Evolutionary conservation across 2,888 invertebrate species (phyloP).

Genomic region (Chymomyza fuscimana): DNA sequence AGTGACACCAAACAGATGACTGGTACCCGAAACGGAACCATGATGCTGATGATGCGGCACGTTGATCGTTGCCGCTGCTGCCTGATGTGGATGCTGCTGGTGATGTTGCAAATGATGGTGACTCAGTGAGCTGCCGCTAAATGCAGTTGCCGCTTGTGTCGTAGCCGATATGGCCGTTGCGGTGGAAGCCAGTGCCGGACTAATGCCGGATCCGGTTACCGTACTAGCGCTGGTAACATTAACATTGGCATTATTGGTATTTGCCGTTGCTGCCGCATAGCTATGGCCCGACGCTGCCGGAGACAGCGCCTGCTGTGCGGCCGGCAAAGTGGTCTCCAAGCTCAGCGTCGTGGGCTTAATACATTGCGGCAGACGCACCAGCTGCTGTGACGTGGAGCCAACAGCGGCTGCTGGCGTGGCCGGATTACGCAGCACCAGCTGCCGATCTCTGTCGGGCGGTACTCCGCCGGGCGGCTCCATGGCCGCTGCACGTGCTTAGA

Average conservation of each 20-base stretch:
- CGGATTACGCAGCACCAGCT: conserved; percentile 64
- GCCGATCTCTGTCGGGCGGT: conserved; percentile 77
- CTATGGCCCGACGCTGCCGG: conserved; percentile 19
- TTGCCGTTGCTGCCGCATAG: conserved; percentile 17
- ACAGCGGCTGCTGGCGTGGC: background rate
- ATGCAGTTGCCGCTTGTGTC: conserved; percentile 68
- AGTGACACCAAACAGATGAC: conserved; percentile 34
- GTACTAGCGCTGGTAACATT: conserved; percentile 29
- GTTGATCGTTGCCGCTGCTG: conserved; percentile 24
- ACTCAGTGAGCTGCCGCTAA: conserved; percentile 66
- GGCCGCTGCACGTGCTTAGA: conserved; percentile 67
- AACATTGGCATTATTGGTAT: conserved; percentile 13
- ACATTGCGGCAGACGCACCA: conserved; percentile 41
- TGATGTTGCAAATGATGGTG: conserved; percentile 52
- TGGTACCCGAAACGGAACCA: conserved; percentile 44
- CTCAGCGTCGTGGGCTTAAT: conserved; percentile 46
- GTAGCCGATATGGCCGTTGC: conserved; percentile 69
- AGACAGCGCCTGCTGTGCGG: conserved; percentile 16
- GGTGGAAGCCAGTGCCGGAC: conserved; percentile 61
- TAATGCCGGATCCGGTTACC: conserved; percentile 18
- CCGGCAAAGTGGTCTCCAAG: conserved; percentile 34
- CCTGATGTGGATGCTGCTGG: conserved; percentile 33
- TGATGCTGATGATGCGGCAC: conserved; percentile 40
- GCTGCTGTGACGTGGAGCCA: conserved; percentile 21
- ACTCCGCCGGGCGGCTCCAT: conserved; percentile 79